Percentiles rank a stretch among this genome's conserved stretches.
Conservation (phyloP, 2,888 invertebrate genomes). For the Dolichomitus sp. region DNA sequence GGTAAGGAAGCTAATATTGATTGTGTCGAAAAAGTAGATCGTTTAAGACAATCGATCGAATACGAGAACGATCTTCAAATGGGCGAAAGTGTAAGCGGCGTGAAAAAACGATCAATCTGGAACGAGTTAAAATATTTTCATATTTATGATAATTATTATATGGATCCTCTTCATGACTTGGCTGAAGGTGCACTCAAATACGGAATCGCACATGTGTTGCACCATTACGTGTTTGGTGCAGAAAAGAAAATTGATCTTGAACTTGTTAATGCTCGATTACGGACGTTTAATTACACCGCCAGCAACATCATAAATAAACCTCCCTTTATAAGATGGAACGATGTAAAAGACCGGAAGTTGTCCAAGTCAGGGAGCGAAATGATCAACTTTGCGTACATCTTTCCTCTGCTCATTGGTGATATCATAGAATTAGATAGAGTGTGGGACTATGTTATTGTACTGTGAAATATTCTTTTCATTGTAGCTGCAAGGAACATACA, state of each 20-base stretch:
- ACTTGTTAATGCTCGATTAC: not conserved
- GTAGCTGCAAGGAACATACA: slow-evolving; percentile 4
- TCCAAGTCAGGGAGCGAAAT: not conserved
- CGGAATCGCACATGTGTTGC: slow-evolving; percentile 10
- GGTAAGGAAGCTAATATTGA: too few species aligned
- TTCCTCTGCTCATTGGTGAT: slow-evolving; percentile 9
- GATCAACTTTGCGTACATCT: not conserved
- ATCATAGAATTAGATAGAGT: not conserved
- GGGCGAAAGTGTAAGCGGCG: too few species aligned
- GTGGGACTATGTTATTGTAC: not conserved
- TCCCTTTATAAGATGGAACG: not conserved
- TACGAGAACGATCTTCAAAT: too few species aligned
- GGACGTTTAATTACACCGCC: not conserved
- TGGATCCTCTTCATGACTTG: slow-evolving; percentile 5
- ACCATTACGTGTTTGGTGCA: not conserved
- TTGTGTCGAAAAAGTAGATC: too few species aligned
- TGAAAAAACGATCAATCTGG: too few species aligned
- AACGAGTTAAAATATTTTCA: not conserved
- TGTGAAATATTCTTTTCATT: not conserved
- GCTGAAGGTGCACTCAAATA: not conserved
- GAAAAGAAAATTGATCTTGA: not conserved
- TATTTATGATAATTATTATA: slow-evolving; percentile 1
- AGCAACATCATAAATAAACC: too few species aligned
- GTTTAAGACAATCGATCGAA: too few species aligned
- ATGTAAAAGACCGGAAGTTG: not conserved